Conservation (phyloP, 2,797 vertebrate genomes). For the Zalophus californianus region DNA sequence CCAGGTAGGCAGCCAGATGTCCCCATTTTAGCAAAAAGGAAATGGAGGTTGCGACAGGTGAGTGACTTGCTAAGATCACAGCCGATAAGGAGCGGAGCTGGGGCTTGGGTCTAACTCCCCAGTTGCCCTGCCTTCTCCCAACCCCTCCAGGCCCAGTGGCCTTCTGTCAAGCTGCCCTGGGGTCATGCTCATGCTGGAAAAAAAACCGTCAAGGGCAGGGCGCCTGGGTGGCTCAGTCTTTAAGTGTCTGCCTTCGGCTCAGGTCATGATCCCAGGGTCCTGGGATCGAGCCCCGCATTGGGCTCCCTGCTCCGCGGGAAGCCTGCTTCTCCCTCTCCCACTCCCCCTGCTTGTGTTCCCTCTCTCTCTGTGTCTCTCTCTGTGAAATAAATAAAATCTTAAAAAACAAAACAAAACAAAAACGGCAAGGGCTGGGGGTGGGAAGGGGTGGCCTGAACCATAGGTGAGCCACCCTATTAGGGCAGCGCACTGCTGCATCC, state of each 20-base stretch:
- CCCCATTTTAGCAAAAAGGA: not conserved
- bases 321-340: too few relatives aligned
- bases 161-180: not conserved
- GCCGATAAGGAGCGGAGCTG: not conserved
- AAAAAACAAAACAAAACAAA: too few relatives aligned
- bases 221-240: too few relatives aligned
- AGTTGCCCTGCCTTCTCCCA: accelerated
- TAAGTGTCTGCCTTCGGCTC: too few relatives aligned
- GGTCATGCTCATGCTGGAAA: not conserved
- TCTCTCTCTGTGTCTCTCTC: too few relatives aligned
- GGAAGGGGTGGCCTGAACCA: not conserved
- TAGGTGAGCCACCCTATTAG: not conserved
- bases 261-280: too few relatives aligned
- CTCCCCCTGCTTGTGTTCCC: too few relatives aligned
- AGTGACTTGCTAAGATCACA: not conserved
- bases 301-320: too few relatives aligned
- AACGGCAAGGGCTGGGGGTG: accelerated
- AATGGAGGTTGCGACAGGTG: not conserved
- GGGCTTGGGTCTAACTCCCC: not conserved
- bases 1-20: not conserved
- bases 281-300: too few relatives aligned
- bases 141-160: not conserved
- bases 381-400: too few relatives aligned
- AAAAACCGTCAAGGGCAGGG: too few relatives aligned
- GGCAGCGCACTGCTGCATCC: accelerated